These are phyloP conservation scores for Smithornis capensis DNA, from an alignment of 2,113 vertebrate genomes.

Conservation along the genomic window DNA sequence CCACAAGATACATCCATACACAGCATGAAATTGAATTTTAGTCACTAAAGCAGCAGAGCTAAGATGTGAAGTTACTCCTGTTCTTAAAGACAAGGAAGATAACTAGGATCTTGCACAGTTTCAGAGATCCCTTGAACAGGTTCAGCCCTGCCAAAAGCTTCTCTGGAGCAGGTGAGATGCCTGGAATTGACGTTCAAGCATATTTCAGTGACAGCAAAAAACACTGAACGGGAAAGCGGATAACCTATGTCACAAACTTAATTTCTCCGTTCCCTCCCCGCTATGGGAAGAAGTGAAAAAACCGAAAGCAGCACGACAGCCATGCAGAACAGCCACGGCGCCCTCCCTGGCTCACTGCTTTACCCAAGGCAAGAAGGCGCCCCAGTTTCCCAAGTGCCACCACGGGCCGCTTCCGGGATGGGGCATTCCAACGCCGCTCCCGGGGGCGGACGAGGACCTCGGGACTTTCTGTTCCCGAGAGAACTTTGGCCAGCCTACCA, in stretches of 20 bases:
- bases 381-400: background rate
- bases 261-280: accelerated
- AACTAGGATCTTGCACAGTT: background rate
- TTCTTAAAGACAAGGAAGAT: background rate
- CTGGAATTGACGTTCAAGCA: background rate
- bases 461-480: no score
- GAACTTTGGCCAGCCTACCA: background rate
- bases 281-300: accelerated
- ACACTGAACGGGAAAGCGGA: background rate
- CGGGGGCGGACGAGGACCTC: no score
- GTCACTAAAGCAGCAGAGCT: background rate
- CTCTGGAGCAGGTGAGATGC: accelerated
- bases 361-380: background rate
- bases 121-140: background rate
- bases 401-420: background rate
- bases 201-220: background rate
- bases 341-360: accelerated
- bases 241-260: accelerated
- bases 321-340: accelerated
- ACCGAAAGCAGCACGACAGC: background rate
- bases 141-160: background rate
- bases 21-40: background rate
- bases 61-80: background rate
- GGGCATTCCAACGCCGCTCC: accelerated
- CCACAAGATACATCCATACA: background rate